Evolutionary conservation across 2,888 invertebrate genomes (phyloP), one percentile per base, ranked within the genome.

Genomic region (Drosophila birchii): DNA sequence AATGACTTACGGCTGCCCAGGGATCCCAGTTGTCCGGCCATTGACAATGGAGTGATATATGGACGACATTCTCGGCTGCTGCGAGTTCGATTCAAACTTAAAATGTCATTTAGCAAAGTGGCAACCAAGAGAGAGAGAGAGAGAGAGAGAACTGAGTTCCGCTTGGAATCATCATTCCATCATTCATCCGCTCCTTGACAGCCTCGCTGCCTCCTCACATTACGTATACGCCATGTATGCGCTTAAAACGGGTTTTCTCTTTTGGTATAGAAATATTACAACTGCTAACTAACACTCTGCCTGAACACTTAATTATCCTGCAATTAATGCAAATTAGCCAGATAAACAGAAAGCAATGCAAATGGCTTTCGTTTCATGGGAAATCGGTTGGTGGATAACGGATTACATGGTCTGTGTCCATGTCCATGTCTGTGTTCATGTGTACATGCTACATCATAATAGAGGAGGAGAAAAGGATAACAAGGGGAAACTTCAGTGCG

Each of bases 151-250:
- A n/a, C 11, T 14, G 7, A 6, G 18, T 11, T 38, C n/a, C 23
- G 61, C 29, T 32, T 4, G 29, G 66, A 23, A 53, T 55, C 55
- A 53, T 55, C 55, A 56, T 68, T 70, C 41, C 55, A 70, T 57
- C 77, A 87, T 72, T 56, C 76, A 87, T 79, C 69, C 79, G 79
- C 62, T 75, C 61, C 66, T 70, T 85, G 88, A 72, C 68, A 74
- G 76, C 53, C 60, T 56, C 66, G 47, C 70, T 18, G 64, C 70
- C 69, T 75, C 7, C 38, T 20, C 16, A 11, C 18, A 23, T 41
- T 18, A 39, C 49, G 12, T 49, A 64, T 61, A 41, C 62, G 63
- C 67, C 67, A 23, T 29, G 70, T 66, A 16, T 51, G 41, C 32
- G 18, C 41, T 41, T 18, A 18, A 44, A 49, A 12, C 20, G 12